Evolutionary conservation across 2,113 vertebrate genomes (phyloP).

Genomic region (Anolis sagrei): DNA sequence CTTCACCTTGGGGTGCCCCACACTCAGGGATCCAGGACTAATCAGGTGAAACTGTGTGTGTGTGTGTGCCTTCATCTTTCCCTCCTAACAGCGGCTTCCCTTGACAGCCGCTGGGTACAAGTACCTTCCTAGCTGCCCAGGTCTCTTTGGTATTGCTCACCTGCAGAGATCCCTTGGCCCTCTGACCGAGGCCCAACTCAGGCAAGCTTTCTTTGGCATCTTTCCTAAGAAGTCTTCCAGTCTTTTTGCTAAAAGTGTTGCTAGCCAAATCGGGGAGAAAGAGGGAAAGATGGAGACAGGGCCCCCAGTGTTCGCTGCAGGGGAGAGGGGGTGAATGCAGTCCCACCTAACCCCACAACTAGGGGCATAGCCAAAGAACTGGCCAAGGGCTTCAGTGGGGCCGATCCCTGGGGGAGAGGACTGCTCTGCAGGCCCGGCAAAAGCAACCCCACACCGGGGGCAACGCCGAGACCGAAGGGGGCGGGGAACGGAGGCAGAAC

Average conservation of each 20-base stretch:
- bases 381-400: background rate
- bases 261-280: background rate
- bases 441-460: background rate
- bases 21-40: background rate
- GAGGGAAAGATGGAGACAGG: background rate
- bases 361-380: background rate
- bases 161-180: background rate
- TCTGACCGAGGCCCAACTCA: background rate
- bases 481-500: background rate
- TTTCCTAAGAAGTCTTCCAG: background rate
- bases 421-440: background rate
- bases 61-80: background rate
- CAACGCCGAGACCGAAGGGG: background rate
- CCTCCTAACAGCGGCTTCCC: background rate
- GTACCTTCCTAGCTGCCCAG: background rate
- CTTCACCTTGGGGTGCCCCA: background rate
- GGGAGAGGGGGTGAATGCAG: background rate
- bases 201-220: background rate
- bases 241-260: constrained; percentile 1
- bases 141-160: background rate
- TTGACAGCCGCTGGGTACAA: background rate
- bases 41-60: background rate
- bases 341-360: background rate
- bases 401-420: background rate
- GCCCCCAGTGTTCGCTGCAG: too few species aligned